phyloP scores from a whole-genome alignment of 2,888 invertebrate species.

The Fabriciana adippe region DNA sequence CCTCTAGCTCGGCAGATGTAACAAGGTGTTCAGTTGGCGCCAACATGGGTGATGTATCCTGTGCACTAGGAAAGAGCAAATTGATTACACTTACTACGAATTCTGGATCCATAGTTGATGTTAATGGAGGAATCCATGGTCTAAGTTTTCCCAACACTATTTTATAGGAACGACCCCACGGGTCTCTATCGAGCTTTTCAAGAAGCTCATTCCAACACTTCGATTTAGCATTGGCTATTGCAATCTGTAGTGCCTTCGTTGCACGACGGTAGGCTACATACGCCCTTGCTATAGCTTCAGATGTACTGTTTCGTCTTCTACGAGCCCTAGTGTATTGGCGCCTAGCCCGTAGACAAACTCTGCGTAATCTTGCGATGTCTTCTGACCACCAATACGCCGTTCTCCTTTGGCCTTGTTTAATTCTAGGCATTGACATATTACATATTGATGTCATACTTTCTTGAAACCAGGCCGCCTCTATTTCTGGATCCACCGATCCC shows the following conservation, averaged over 20 bases:
- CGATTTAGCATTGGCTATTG: constrained; percentile 24
- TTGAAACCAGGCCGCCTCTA: constrained; percentile 22
- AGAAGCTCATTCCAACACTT: constrained; percentile 26
- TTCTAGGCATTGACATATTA: constrained; percentile 30
- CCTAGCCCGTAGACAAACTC: constrained; percentile 16
- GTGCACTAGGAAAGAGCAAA: constrained; percentile 2
- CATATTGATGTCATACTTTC: constrained; percentile 31
- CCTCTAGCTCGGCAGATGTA: background rate
- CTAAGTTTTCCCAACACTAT: constrained; percentile 33
- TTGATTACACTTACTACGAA: constrained; percentile 6
- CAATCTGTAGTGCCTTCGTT: constrained; percentile 8
- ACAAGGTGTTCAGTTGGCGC: too few species aligned
- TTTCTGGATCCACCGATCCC: constrained; percentile 2
- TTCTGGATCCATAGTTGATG: constrained; percentile 28
- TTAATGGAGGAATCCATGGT: constrained; percentile 35
- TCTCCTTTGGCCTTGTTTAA: background rate
- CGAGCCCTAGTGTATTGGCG: constrained; percentile 26
- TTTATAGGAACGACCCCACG: constrained; percentile 35
- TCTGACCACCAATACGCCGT: constrained; percentile 32
- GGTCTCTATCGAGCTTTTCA: constrained; percentile 22
- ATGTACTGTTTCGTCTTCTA: constrained; percentile 3
- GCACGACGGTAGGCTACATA: constrained; percentile 14
- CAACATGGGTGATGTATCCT: too few species aligned
- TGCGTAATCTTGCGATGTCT: constrained; percentile 22
- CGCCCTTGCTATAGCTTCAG: constrained; percentile 1